Conservation (phyloP, 2,113 vertebrate species). For the Poeciliopsis turrubarensis region DNA sequence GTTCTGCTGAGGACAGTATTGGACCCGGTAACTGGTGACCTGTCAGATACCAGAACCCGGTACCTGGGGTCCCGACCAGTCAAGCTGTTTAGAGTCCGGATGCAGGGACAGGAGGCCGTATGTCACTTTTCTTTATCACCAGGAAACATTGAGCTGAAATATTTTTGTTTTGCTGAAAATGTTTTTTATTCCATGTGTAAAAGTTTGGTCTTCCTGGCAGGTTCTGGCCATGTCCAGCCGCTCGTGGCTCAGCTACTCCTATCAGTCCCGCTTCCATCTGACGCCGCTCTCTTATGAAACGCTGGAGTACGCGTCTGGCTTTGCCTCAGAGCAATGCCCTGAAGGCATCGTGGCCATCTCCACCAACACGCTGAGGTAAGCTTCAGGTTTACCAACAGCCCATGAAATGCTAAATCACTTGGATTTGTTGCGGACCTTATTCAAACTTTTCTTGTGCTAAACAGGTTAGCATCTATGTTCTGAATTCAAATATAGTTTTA, state of each 20-base stretch:
- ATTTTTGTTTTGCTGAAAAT: not conserved
- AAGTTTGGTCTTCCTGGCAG: constrained; percentile 60
- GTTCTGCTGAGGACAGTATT: constrained; percentile 94
- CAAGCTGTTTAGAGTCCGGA: constrained; percentile 95
- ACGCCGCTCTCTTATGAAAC: constrained; percentile 96
- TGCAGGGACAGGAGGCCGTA: constrained; percentile 99
- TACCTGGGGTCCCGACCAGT: constrained; percentile 96
- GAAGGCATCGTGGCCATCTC: constrained; percentile 99
- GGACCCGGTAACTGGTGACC: constrained; percentile 94
- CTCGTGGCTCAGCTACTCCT: constrained; percentile 98
- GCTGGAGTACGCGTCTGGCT: constrained; percentile 95
- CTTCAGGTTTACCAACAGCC: not conserved
- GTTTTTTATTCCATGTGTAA: not conserved
- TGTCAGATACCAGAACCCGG: constrained; percentile 95
- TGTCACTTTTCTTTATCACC: constrained; percentile 54
- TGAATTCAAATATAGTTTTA: too few relatives aligned
- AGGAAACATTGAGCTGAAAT: not conserved
- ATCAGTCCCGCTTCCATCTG: constrained; percentile 96
- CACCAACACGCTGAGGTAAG: constrained; percentile 94
- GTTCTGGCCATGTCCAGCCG: constrained; percentile 98
- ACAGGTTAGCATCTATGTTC: too few relatives aligned
- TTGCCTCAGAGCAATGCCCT: constrained; percentile 97
- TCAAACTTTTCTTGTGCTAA: too few relatives aligned
- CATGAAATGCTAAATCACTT: too few relatives aligned
- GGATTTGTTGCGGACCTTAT: too few relatives aligned